phyloP scores from a whole-genome alignment of 2,113 vertebrate species.

The Alethe castanea region DNA sequence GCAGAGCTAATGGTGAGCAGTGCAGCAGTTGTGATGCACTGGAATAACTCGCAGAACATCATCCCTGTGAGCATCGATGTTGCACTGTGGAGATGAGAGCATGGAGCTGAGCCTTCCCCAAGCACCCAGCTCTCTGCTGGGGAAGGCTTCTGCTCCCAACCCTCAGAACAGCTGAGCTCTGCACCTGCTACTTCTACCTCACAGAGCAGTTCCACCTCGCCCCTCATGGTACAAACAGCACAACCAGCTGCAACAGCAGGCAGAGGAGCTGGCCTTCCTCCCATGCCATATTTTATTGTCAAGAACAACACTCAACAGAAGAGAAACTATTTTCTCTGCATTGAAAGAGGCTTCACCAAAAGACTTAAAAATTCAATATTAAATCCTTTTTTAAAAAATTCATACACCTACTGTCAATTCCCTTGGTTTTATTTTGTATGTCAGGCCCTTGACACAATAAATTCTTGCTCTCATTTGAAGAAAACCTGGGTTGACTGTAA shows the following conservation, averaged over 20 bases:
- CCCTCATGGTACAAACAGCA: not conserved
- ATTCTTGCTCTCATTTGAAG: not conserved
- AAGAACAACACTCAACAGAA: not conserved
- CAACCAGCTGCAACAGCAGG: not conserved
- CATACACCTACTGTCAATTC: not conserved
- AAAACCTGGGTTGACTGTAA: not conserved
- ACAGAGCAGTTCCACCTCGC: accelerated
- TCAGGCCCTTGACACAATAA: not conserved
- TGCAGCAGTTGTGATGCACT: not conserved
- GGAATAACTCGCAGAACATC: not conserved
- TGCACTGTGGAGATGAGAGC: accelerated
- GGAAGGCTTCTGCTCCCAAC: not conserved
- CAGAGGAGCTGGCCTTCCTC: not conserved
- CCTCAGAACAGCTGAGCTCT: not conserved
- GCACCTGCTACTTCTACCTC: not conserved
- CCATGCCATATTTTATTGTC: accelerated
- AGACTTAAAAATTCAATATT: not conserved
- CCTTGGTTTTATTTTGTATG: not conserved
- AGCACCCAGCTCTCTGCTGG: not conserved
- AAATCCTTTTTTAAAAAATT: not conserved
- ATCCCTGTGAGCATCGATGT: not conserved
- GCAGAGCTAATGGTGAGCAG: not conserved
- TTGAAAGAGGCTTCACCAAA: not conserved
- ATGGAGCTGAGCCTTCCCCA: not conserved
- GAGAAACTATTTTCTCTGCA: not conserved